Evolutionary conservation across 2,888 invertebrate species (phyloP), one percentile per base, ranked within the genome.

Genomic region (Hemicrepidius hirtus): DNA sequence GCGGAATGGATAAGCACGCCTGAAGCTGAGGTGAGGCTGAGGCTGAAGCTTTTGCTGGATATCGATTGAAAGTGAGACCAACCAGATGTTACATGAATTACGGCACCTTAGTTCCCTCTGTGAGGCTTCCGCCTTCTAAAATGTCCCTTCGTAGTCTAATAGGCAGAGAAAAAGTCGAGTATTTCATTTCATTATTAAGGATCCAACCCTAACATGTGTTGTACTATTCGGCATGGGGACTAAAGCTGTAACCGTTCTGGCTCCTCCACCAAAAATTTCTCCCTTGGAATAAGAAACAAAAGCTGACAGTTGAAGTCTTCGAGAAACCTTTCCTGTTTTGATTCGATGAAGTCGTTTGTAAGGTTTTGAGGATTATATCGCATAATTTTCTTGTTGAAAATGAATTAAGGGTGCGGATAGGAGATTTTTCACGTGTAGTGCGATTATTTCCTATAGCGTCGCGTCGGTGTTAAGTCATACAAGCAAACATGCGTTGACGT

Each of bases 1-100:
- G 73, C 70, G 73, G 73, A 76, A 69, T 68, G 71, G 74, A 74
- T 73, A 73, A 71, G 63, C 69, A 70, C 71, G 60, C 71, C 74
- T 70, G 53, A 67, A 70, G 71, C 50, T 67, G 68, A 74, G 70
- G 70, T 71, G 71, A 71, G 69, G 73, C 73, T 74, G 71, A 67
- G 63, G 73, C 41, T 60, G 57, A 35, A 57, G 57, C 35, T 57
- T 57, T 63, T 73, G 76, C 73, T 72, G 71, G 70, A 67, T 78
- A 78, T 78, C 76, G 78, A 78, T 77, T 77, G 78, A 75, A 77
- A 77, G 76, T 74, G 76, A 78, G 77, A 76, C 76, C 76, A 64
- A 73, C 75, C 77, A 78, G 78, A 76, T 77, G 78, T 75, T 75
- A 70, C 76, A 70, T 73, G 72, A 76, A 72, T 77, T 77, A 77